Conservation (phyloP, 2,113 vertebrate genomes). For the Aegithalos caudatus region DNA sequence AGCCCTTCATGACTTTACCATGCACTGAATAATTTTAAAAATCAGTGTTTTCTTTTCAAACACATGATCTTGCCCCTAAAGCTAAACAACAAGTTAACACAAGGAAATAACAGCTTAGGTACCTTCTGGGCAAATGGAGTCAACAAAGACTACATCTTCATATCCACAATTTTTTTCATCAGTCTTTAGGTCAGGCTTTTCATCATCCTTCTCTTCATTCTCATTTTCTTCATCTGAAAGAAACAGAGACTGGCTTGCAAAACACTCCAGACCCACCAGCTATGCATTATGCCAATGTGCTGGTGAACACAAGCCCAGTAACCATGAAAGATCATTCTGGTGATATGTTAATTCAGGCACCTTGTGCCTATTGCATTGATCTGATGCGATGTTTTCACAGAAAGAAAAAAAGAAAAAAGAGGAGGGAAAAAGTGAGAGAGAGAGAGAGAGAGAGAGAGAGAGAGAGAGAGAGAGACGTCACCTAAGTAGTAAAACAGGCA, state of each 20-base stretch:
- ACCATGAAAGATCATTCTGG: not conserved
- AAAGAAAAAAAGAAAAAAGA: not conserved
- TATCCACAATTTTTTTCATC: constrained; percentile 72
- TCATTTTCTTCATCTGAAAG: constrained; percentile 76
- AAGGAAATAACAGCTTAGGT: not conserved
- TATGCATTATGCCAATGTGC: not conserved
- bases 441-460: not conserved
- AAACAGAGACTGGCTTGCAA: constrained; percentile 9
- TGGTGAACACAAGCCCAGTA: not conserved
- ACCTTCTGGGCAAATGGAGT: constrained; percentile 82
- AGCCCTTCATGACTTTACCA: not conserved
- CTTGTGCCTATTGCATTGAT: not conserved
- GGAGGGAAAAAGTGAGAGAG: not conserved
- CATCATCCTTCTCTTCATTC: constrained; percentile 78
- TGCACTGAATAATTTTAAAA: not conserved
- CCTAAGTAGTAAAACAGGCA: not conserved
- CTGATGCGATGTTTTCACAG: not conserved
- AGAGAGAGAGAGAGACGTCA: not conserved
- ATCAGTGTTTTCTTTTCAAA: not conserved
- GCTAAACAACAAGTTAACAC: not conserved
- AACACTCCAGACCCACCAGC: not conserved
- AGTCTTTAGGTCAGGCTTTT: constrained; percentile 73
- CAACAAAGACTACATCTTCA: constrained; percentile 73
- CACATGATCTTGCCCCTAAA: not conserved
- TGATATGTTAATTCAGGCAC: not conserved